These are phyloP conservation scores for Microctenopoma steveboyesi DNA, from an alignment of 2,797 vertebrate genomes.

Conservation along the genomic window DNA sequence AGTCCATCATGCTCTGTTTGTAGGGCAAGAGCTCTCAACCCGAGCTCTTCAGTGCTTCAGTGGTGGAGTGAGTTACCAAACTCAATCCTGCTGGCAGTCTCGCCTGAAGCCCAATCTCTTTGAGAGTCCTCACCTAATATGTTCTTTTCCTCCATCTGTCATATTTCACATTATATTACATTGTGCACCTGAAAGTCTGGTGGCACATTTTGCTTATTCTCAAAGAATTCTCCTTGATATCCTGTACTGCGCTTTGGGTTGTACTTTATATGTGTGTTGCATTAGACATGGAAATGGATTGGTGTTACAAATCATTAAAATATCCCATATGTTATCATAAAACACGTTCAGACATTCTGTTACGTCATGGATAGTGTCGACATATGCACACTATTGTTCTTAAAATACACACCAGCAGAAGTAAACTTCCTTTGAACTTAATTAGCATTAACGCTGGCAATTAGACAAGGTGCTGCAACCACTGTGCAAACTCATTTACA, in stretches of 20 bases:
- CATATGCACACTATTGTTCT: constrained; percentile 4
- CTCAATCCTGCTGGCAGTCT: background rate
- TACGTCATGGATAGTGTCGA: constrained; percentile 1
- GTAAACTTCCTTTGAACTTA: constrained; percentile 54
- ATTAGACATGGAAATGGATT: background rate
- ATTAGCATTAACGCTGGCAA: constrained; percentile 51
- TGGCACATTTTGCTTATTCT: constrained; percentile 5
- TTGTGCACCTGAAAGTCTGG: constrained; percentile 1
- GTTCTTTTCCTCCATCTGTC: background rate
- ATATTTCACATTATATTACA: background rate
- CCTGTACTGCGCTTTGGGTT: background rate
- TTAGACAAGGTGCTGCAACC: constrained; percentile 54
- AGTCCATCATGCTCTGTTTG: background rate
- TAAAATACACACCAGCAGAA: constrained; percentile 33
- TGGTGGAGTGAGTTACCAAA: background rate
- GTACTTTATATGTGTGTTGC: background rate
- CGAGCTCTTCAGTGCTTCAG: background rate
- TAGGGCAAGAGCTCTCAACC: background rate
- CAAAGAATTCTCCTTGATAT: background rate
- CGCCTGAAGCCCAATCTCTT: background rate
- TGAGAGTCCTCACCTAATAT: background rate
- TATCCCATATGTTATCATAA: background rate
- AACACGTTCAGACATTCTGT: background rate
- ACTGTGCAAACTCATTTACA: constrained; percentile 58
- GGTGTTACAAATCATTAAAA: background rate